Conservation (phyloP, 2,113 vertebrate genomes). For the Chionis minor region DNA sequence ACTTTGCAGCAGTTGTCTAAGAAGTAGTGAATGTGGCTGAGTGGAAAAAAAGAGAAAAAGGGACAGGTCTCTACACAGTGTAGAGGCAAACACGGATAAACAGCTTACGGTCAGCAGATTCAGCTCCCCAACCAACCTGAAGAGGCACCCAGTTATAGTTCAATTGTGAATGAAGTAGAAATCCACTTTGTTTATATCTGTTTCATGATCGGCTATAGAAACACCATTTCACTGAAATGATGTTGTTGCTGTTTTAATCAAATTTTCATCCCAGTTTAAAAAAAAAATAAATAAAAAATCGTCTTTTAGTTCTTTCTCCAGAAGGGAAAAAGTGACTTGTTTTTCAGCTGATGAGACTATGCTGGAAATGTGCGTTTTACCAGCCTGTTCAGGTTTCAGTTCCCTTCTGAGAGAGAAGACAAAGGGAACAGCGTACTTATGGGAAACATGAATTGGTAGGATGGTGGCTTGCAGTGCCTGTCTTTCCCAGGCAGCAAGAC, state of each 20-base stretch:
- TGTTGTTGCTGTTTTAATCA: neutral
- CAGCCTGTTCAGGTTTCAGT: neutral
- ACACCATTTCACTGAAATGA: neutral
- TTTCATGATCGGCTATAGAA: neutral
- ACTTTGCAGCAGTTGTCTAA: neutral
- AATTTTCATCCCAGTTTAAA: neutral
- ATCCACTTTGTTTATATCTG: neutral
- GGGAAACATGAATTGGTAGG: neutral
- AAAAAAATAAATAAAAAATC: neutral
- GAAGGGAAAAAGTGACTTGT: neutral
- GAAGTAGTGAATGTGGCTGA: neutral
- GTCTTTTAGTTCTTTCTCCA: neutral
- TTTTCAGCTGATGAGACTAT: neutral
- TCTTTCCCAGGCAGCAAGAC: neutral
- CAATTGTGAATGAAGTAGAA: neutral
- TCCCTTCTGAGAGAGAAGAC: neutral
- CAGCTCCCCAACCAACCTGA: neutral
- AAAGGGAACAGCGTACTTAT: neutral
- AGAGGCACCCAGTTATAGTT: neutral
- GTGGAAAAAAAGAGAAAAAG: neutral
- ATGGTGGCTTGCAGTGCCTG: neutral
- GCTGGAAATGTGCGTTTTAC: neutral
- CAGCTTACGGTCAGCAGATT: neutral
- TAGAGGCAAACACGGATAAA: neutral
- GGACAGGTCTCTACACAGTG: neutral